A percentile compares a stretch with the other conserved stretches of the same genome.
Evolutionary conservation across 2,797 vertebrate species (phyloP).

Genomic region (Centroberyx gerrardi): DNA sequence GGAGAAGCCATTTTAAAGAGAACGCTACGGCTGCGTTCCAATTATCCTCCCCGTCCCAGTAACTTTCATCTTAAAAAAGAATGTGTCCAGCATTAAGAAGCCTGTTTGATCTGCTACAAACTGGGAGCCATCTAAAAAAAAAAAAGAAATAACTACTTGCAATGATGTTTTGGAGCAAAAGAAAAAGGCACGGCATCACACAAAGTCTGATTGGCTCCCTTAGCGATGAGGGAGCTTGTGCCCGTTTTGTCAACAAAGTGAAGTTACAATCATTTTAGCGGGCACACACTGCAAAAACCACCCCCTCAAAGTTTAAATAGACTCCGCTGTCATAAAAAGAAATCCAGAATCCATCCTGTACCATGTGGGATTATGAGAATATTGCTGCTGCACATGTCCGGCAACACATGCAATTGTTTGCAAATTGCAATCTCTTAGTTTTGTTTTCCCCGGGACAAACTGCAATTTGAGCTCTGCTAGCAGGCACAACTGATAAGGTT

Average conservation of each 20-base stretch:
- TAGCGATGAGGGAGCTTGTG: too few species aligned
- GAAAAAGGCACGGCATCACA: not conserved
- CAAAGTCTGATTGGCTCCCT: not conserved
- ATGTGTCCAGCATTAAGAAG: slow-evolving; percentile 2
- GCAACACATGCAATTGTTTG: not conserved
- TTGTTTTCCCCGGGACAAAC: slow-evolving; percentile 7
- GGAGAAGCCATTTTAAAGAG: slow-evolving; percentile 39
- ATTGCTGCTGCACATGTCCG: too few species aligned
- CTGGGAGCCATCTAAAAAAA: not conserved
- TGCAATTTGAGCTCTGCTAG: not conserved
- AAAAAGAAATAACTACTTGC: not conserved
- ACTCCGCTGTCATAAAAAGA: too few species aligned
- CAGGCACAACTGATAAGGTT: not conserved
- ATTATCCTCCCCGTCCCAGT: slow-evolving; percentile 41
- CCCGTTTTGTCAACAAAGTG: too few species aligned
- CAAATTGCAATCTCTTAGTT: not conserved
- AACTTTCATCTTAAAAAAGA: slow-evolving; percentile 46
- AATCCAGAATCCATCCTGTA: too few species aligned
- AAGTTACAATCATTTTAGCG: too few species aligned
- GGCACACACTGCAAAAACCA: too few species aligned
- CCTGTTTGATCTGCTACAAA: not conserved
- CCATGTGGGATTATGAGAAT: too few species aligned
- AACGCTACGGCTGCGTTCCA: slow-evolving; percentile 41
- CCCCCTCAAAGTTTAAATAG: too few species aligned
- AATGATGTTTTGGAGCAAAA: not conserved